phyloP scores from a whole-genome alignment of 1,140 invertebrate species.

The Panagrolaimus sp. region DNA sequence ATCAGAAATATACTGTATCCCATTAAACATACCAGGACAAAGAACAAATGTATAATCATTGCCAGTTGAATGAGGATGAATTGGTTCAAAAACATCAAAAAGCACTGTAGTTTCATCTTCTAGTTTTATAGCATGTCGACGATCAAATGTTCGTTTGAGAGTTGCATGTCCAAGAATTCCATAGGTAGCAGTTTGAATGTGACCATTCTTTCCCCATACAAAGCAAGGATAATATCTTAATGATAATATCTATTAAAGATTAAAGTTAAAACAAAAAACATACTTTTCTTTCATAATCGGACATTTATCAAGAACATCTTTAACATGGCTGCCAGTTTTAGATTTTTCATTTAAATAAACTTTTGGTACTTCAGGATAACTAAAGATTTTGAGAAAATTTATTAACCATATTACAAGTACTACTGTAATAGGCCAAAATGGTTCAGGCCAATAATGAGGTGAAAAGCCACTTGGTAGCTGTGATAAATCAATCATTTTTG shows the following conservation, averaged over 20 bases:
- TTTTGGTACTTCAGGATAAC: conserved; percentile 35
- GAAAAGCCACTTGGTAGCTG: background rate
- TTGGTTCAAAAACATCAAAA: conserved; percentile 81
- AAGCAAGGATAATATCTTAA: conserved; percentile 79
- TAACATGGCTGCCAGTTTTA: conserved; percentile 24
- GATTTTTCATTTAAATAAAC: conserved; percentile 29
- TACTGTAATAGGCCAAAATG: conserved; percentile 6
- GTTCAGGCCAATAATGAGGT: background rate
- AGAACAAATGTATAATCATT: conserved; percentile 75
- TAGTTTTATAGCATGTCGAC: conserved; percentile 69
- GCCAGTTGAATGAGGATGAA: conserved; percentile 60
- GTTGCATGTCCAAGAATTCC: conserved; percentile 73
- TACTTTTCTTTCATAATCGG: conserved; percentile 39
- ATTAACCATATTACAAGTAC: conserved; percentile 20
- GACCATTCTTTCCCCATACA: conserved; percentile 86
- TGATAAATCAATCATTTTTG: conserved; percentile 2
- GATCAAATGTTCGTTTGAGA: conserved; percentile 75
- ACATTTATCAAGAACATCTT: conserved; percentile 35
- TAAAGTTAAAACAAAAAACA: conserved; percentile 18
- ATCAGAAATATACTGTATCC: too few species aligned
- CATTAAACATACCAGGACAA: conserved; percentile 81
- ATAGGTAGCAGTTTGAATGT: conserved; percentile 70
- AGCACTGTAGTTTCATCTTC: conserved; percentile 78
- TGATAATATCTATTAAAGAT: conserved; percentile 49
- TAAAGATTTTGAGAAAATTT: conserved; percentile 36